Evolutionary conservation across 2,797 vertebrate species (phyloP).

Genomic region (Pteronotus mesoamericanus): DNA sequence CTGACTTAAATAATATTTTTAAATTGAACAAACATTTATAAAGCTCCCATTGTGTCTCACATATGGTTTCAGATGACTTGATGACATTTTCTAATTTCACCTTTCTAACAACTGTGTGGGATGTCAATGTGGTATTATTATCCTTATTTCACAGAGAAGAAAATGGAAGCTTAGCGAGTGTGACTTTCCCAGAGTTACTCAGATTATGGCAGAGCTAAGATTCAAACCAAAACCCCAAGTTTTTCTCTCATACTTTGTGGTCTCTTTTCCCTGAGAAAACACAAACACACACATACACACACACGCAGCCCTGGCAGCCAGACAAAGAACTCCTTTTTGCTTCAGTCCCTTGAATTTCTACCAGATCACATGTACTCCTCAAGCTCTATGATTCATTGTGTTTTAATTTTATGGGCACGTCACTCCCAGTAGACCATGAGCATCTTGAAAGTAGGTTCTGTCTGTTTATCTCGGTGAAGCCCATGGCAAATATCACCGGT

Average conservation of each 20-base stretch:
- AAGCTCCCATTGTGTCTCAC: background rate
- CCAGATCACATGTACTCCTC: background rate
- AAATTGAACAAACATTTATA: background rate
- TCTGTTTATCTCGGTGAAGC: background rate
- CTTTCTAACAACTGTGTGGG: background rate
- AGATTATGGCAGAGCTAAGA: background rate
- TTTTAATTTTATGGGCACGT: background rate
- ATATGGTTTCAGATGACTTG: background rate
- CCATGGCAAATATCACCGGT: background rate
- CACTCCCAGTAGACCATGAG: background rate
- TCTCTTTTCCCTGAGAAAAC: background rate
- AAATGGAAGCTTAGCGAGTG: too few relatives aligned
- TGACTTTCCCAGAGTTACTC: constrained; percentile 21
- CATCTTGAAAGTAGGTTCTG: background rate
- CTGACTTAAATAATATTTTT: background rate
- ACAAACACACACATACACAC: background rate
- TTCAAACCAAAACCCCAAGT: background rate
- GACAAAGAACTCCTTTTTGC: constrained; percentile 34
- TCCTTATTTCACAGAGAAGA: background rate
- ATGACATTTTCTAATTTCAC: background rate
- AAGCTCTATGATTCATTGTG: background rate
- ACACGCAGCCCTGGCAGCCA: background rate
- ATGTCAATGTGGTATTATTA: background rate
- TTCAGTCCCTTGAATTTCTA: background rate
- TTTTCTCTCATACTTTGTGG: constrained; percentile 3